A percentile compares a stretch with the other conserved stretches of the same genome.
Conservation (phyloP, 35 echinoderm and acorn worm species). For the Apostichopus japonicus region DNA sequence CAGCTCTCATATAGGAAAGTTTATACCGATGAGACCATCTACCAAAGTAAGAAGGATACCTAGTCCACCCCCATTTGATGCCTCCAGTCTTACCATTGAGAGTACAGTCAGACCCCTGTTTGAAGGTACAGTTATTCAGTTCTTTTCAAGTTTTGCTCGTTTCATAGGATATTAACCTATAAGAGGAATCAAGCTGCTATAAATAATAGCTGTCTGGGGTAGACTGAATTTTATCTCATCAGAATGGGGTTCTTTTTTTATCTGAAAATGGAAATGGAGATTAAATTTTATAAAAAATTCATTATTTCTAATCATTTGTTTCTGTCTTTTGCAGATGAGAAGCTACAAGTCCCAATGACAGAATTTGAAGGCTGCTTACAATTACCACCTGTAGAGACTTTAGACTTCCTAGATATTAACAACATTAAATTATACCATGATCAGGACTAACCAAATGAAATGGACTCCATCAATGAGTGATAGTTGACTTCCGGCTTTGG, state of each 20-base stretch:
- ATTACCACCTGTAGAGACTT: constrained; percentile 22
- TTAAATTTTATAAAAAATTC: too few species aligned
- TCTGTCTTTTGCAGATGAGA: constrained; percentile 21
- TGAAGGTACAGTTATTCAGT: not conserved
- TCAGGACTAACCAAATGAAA: not conserved
- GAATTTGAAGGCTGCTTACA: not conserved
- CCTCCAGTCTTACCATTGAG: constrained; percentile 15
- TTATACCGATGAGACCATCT: not conserved
- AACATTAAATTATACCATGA: constrained; percentile 26
- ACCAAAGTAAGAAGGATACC: not conserved
- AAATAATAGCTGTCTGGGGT: too few species aligned
- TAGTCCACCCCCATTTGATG: constrained; percentile 4
- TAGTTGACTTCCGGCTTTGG: too few species aligned
- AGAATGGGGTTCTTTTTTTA: too few species aligned
- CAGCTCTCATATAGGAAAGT: constrained; percentile 10
- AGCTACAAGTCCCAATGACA: not conserved
- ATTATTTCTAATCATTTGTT: too few species aligned
- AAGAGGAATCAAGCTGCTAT: too few species aligned
- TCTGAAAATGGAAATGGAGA: too few species aligned
- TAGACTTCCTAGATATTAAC: constrained; percentile 33
- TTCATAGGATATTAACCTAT: too few species aligned
- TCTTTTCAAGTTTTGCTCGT: not conserved
- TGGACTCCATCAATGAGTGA: too few species aligned
- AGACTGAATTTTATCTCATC: too few species aligned
- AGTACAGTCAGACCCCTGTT: not conserved